These are phyloP conservation scores for Mormyrus lacerda DNA, from an alignment of 2,113 vertebrate genomes.

Conservation along the genomic window DNA sequence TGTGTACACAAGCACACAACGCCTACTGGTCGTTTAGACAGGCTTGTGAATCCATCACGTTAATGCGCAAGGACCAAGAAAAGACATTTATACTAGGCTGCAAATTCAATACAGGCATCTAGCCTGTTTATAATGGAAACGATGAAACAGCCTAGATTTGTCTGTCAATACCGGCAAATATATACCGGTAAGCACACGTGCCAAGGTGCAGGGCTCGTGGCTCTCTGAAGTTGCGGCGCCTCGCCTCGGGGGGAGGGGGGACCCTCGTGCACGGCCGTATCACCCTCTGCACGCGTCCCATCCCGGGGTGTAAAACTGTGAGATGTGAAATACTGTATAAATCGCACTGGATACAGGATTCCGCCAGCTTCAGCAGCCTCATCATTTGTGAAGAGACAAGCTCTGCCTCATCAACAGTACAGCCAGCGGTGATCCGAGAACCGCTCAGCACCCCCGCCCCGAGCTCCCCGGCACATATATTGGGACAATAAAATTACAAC, in stretches of 20 bases:
- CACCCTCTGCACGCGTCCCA: background rate
- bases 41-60: background rate
- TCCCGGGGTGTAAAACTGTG: background rate
- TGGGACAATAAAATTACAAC: background rate
- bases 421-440: background rate
- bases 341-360: background rate
- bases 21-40: background rate
- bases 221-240: background rate
- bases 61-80: background rate
- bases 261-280: background rate
- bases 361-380: background rate
- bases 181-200: background rate
- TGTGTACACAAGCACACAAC: background rate
- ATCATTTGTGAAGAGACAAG: background rate
- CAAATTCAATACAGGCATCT: background rate
- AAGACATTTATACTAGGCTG: background rate
- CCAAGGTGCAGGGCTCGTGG: background rate
- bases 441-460: background rate
- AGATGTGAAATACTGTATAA: background rate
- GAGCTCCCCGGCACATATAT: background rate
- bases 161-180: background rate
- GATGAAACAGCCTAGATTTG: background rate
- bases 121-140: background rate
- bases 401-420: background rate
- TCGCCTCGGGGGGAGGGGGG: background rate